These are phyloP conservation scores for Ips nitidus DNA, from an alignment of 1,140 invertebrate genomes.

Conservation along the genomic window DNA sequence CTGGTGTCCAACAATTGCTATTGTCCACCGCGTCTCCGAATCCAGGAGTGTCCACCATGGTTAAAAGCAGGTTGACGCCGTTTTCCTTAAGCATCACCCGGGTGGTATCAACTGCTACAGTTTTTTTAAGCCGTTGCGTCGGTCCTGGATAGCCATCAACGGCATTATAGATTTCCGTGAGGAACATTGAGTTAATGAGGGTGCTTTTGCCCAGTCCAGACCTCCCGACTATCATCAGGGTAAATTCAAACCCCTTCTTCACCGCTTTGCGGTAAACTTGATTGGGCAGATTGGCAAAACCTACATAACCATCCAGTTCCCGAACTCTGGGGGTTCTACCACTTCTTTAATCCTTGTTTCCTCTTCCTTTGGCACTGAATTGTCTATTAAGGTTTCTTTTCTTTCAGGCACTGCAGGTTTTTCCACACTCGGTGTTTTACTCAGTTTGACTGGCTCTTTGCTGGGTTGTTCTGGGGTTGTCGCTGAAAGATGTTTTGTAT, in stretches of 20 bases:
- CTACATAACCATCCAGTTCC: constrained; percentile 89
- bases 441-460: constrained; percentile 32
- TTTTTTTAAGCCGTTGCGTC: constrained; percentile 87
- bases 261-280: constrained; percentile 98
- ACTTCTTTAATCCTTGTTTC: constrained; percentile 47
- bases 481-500: constrained; percentile 1
- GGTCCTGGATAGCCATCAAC: constrained; percentile 73
- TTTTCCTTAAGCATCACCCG: constrained; percentile 90
- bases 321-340: constrained; percentile 67
- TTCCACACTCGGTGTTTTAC: constrained; percentile 45
- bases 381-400: constrained; percentile 29
- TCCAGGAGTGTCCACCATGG: constrained; percentile 96
- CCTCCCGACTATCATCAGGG: constrained; percentile 98
- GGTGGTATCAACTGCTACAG: constrained; percentile 89
- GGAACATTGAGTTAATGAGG: constrained; percentile 98
- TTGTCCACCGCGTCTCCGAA: constrained; percentile 99
- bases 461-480: constrained; percentile 35
- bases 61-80: constrained; percentile 88
- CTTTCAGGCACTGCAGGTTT: constrained; percentile 46
- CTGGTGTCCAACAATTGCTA: constrained; percentile 96
- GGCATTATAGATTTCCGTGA: constrained; percentile 92
- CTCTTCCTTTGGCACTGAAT: constrained; percentile 40
- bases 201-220: constrained; percentile 98
- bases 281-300: constrained; percentile 95
- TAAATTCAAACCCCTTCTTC: constrained; percentile 99